Percentiles rank a stretch among this genome's conserved stretches.
Evolutionary conservation across 2,797 vertebrate species (phyloP).

Genomic region (Pogoniulus pusillus): DNA sequence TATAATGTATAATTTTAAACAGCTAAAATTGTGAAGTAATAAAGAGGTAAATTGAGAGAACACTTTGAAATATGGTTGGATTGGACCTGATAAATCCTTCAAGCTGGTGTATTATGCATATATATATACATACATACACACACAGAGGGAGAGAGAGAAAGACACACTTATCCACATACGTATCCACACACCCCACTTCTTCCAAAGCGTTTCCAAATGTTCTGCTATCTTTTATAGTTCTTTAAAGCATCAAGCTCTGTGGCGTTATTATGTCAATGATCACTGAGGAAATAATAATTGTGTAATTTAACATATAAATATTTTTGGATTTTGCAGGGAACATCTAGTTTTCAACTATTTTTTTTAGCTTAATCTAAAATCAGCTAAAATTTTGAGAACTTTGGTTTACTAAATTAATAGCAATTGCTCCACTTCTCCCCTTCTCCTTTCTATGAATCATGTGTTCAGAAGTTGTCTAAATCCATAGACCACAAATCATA

Average conservation of each 20-base stretch:
- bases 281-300: neutral
- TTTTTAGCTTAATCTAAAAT: neutral
- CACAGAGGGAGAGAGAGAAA: too few species aligned
- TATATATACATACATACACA: too few species aligned
- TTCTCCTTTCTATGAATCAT: fast-evolving
- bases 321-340: neutral
- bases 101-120: too few species aligned
- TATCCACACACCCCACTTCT: neutral
- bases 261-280: neutral
- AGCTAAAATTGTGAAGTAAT: neutral
- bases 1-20: too few species aligned
- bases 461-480: neutral
- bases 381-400: neutral
- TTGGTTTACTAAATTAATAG: neutral
- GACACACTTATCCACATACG: too few species aligned
- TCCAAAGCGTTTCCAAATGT: neutral
- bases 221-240: neutral
- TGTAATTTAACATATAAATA: neutral
- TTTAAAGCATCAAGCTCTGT: neutral
- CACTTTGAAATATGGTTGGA: fast-evolving
- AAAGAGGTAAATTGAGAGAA: neutral
- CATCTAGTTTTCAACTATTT: neutral
- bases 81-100: too few species aligned
- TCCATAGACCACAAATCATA: neutral
- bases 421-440: neutral